Base-by-base conservation (phyloP, 37 sponge, comb jelly and placozoan species). In the Spongilla lacustris region DNA sequence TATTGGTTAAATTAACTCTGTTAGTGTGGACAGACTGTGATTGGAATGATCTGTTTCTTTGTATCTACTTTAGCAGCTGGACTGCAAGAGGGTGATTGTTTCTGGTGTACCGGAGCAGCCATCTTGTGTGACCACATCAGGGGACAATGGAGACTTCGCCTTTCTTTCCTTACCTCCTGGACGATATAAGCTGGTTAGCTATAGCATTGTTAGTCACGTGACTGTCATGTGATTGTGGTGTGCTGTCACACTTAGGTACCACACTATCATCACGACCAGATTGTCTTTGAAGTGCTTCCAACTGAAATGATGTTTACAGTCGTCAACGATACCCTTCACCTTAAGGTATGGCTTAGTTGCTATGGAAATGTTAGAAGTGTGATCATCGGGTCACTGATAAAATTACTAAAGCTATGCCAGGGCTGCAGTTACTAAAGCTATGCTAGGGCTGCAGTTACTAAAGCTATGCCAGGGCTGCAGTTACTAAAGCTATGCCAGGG, bases 241-340 rank as follows among this genome's bases (percentile, higher is more conserved):
- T n/a, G n/a, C n/a, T n/a, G n/a, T n/a, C n/a, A n/a, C n/a, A n/a
- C 32, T 48, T 38, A 95, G 90, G 76, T 92, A 4, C 93, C 98
- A 32, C 84, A 86, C 50, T 95, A 92, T 66, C 82, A 71, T 24
- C 88, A 80, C 13, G 87, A 88, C 22, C 71, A 83, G 66, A 86
- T 89, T 67, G 85, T 69, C 27, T 98, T 96, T 85, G 91, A 94
- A 46, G 95, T 98, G 14, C 73, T 76, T 29, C 98, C 98, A 21
- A 74, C 67, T 38, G 73, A 84, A 78, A 68, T 96, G 22, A 49
- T 73, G 1, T 82, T 95, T 41, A 37, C 81, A 26, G 98, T 98
- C 3, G 33, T 28, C 50, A 88, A 91, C 75, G 87, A 76, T 19
- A 87, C 92, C 29, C 81, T 98, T 24, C 19, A 69, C 27, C 27